Base-by-base conservation (phyloP, 2,888 invertebrate species). In the Mythimna vitellina region DNA sequence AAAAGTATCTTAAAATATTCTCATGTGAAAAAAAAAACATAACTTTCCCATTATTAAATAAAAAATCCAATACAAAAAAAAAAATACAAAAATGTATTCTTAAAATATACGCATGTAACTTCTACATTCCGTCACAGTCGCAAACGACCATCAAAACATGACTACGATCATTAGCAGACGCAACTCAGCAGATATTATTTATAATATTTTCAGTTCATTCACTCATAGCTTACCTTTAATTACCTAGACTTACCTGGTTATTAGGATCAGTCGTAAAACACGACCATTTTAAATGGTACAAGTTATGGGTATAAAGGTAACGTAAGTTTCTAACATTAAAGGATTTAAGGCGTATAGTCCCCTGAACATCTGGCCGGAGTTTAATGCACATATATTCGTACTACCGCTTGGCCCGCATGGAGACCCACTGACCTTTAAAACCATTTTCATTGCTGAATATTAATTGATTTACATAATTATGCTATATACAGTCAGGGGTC, bases 181-280 rank as follows among this genome's bases (percentile, higher is more conserved):
- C 53, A 68, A 65, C 71, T 89, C 87, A 81, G 83, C 84, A 84
- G 86, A 84, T 88, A 89, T 78, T 75, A 60, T 89, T 90, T 85
- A 89, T 89, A 78, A 82, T 71, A 78, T 76, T 75, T 80, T 78
- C 61, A 85, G 76, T 81, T 76, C 80, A 58, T 81, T 83, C 80
- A 73, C 84, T 69, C 71, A 76, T 68, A 68, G 65, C 6, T 51
- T 67, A 22, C 62, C 32, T 81, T 83, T 88, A 82, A 87, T 90
- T 92, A 88, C 87, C 84, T 82, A 73, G 87, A 80, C 85, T 82
- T 86, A 83, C 83, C 7, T 73, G 76, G 81, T 78, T 83, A 84
- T 87, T 85, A 86, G 73, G 75, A 78, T 73, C 68, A 53, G 35
- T 80, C 81, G 66, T 81, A 75, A 83, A 84, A 76, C 60, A 78